Evolutionary conservation across 2,113 vertebrate species (phyloP).

Genomic region (Polyodon spathula): DNA sequence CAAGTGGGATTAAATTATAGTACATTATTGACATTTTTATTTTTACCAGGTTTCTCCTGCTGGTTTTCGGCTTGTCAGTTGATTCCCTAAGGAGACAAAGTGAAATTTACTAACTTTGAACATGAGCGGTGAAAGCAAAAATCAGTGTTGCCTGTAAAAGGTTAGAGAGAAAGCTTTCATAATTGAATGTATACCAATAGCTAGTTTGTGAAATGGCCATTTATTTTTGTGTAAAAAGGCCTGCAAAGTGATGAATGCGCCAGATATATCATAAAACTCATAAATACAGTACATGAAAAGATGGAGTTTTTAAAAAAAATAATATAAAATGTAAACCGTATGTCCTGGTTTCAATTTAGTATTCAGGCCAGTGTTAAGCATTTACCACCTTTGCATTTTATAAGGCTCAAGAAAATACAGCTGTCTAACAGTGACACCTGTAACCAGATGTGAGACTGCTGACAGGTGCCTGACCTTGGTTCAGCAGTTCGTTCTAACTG

Average conservation of each 20-base stretch:
- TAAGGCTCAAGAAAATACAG: too few relatives aligned
- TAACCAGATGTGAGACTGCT: too few relatives aligned
- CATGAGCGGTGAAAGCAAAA: conserved; percentile 6
- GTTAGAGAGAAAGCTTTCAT: conserved; percentile 7
- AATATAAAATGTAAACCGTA: too few relatives aligned
- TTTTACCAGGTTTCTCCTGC: conserved; percentile 17
- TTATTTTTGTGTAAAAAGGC: conserved; percentile 3
- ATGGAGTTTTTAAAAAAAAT: too few relatives aligned
- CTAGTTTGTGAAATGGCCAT: conserved; percentile 5
- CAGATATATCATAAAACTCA: too few relatives aligned
- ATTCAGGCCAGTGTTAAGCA: too few relatives aligned
- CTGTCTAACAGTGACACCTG: too few relatives aligned
- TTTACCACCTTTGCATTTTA: too few relatives aligned
- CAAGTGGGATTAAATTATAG: conserved; percentile 15
- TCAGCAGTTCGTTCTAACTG: too few relatives aligned
- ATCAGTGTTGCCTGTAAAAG: conserved; percentile 12
- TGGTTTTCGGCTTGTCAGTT: conserved; percentile 19
- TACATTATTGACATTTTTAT: conserved; percentile 9
- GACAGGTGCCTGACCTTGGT: too few relatives aligned
- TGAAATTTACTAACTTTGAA: conserved; percentile 11
- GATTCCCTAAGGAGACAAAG: conserved; percentile 5
- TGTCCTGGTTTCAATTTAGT: too few relatives aligned
- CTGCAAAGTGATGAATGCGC: neutral
- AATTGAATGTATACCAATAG: neutral
- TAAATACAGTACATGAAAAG: too few relatives aligned